Percentiles rank a stretch among this genome's conserved stretches.
Conservation (phyloP, 2,888 invertebrate species). For the Catocala nupta region DNA sequence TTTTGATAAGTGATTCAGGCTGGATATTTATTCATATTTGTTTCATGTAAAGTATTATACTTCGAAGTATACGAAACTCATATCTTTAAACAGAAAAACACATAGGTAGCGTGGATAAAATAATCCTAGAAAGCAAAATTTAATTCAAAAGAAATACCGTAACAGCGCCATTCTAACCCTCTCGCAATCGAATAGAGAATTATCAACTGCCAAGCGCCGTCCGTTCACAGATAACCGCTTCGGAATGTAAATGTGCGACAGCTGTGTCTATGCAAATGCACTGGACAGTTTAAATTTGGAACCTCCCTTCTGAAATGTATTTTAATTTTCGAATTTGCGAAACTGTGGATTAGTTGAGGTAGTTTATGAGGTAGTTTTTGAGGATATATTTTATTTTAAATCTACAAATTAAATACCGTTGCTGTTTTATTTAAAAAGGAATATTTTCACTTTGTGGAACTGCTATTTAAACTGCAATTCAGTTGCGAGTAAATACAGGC, state of each 20-base stretch:
- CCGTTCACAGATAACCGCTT: constrained; percentile 57
- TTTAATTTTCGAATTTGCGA: constrained; percentile 45
- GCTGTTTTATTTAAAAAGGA: no score
- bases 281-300: constrained; percentile 66
- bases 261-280: constrained; percentile 70
- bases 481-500: no score
- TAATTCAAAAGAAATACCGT: constrained; percentile 18
- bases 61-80: no score
- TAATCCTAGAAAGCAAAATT: neutral
- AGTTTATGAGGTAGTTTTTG: neutral
- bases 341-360: constrained; percentile 12
- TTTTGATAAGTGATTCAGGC: no score
- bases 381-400: neutral
- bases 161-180: constrained; percentile 27
- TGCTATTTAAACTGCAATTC: no score
- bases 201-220: constrained; percentile 58
- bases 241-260: constrained; percentile 64
- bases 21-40: no score
- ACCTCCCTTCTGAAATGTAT: constrained; percentile 38
- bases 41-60: no score
- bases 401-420: no score
- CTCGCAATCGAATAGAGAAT: constrained; percentile 29
- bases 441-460: no score
- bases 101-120: no score
- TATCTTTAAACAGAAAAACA: no score